Percentiles rank a stretch among this genome's conserved stretches.
Evolutionary conservation across 2,797 vertebrate species (phyloP).

Genomic region (Pagetopsis macropterus): DNA sequence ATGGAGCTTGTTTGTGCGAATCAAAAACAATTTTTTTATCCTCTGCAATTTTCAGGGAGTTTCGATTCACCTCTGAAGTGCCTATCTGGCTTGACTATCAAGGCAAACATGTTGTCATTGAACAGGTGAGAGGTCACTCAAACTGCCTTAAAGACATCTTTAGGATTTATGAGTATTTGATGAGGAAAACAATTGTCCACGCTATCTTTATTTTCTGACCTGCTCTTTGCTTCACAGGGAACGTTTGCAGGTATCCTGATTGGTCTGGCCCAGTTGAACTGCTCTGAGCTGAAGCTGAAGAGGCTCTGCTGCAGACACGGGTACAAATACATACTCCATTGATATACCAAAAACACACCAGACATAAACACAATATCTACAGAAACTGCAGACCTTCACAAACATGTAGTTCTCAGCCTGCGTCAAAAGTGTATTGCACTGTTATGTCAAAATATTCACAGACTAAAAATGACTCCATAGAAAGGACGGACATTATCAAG

Average conservation of each 20-base stretch:
- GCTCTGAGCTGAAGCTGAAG: slow-evolving; percentile 93
- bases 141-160: not conserved
- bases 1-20: not conserved
- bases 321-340: slow-evolving; percentile 66
- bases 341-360: slow-evolving; percentile 4
- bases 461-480: not conserved
- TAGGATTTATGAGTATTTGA: not conserved
- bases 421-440: not conserved
- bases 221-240: slow-evolving; percentile 79
- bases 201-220: not conserved
- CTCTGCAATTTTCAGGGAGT: slow-evolving; percentile 83
- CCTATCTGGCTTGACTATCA: slow-evolving; percentile 96
- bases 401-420: not conserved
- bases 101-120: slow-evolving; percentile 91
- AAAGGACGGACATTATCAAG: not conserved
- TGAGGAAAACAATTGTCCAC: not conserved
- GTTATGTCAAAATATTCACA: slow-evolving; percentile 6
- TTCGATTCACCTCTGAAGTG: slow-evolving; percentile 94
- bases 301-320: slow-evolving; percentile 93
- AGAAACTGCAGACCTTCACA: not conserved
- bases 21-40: not conserved
- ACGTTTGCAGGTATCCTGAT: slow-evolving; percentile 94
- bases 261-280: slow-evolving; percentile 93
- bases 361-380: slow-evolving; percentile 16
- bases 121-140: slow-evolving; percentile 84